Conservation (phyloP, 1,140 invertebrate genomes). For the Trinorchestia longiramus region DNA sequence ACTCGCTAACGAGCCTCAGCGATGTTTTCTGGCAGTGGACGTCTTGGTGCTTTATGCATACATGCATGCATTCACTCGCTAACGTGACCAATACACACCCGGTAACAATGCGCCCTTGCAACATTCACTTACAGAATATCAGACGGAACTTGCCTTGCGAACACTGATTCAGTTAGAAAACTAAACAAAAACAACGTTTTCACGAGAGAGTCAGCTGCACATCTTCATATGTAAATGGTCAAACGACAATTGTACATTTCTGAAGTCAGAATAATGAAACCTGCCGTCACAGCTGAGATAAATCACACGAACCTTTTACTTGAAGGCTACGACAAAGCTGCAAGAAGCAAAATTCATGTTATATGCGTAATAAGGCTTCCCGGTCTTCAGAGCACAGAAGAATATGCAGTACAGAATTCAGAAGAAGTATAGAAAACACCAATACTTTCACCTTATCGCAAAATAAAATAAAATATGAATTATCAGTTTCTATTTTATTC, state of each 20-base stretch:
- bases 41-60: background rate
- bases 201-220: background rate
- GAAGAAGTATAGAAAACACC: too few species aligned
- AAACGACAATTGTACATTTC: background rate
- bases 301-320: background rate
- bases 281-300: background rate
- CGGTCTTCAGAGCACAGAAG: background rate
- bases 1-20: background rate
- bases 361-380: too few species aligned
- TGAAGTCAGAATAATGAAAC: background rate
- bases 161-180: too few species aligned
- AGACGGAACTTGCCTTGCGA: background rate
- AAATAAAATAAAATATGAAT: background rate
- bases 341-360: background rate
- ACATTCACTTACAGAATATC: background rate
- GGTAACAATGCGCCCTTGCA: too few species aligned
- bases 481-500: background rate
- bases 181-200: background rate
- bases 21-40: background rate
- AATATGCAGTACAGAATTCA: background rate
- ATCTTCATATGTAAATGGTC: background rate
- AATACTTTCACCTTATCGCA: background rate
- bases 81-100: too few species aligned
- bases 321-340: background rate
- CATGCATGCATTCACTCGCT: too few species aligned